Conservation (phyloP, 2,113 vertebrate genomes). For the Otis tarda region DNA sequence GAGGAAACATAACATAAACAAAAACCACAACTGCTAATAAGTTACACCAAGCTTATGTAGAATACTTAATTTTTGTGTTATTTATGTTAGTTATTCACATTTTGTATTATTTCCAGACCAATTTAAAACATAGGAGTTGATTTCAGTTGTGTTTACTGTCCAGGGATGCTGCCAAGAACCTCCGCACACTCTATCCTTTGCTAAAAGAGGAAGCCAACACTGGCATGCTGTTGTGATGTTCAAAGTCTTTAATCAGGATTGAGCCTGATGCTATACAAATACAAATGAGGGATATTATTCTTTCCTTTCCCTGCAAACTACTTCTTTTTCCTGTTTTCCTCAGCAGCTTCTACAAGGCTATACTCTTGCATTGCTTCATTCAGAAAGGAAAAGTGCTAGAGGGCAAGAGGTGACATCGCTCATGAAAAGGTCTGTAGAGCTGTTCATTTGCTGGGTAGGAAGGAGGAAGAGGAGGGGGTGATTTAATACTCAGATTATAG, state of each 20-base stretch:
- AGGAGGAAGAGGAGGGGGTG: neutral
- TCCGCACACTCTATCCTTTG: neutral
- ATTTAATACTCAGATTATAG: neutral
- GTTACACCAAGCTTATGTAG: neutral
- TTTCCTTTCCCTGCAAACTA: neutral
- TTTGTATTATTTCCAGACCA: neutral
- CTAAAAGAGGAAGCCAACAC: conserved; percentile 7
- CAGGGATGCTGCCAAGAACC: conserved; percentile 32
- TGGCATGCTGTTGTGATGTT: neutral
- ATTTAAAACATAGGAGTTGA: neutral
- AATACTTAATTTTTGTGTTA: neutral
- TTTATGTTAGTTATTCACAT: neutral
- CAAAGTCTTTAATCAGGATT: neutral
- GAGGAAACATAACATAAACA: neutral
- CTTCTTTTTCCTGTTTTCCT: neutral
- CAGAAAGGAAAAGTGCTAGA: neutral
- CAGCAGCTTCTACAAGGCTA: neutral
- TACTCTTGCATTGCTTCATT: neutral
- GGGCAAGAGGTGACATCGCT: neutral
- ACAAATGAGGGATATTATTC: neutral
- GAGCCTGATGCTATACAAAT: conserved; percentile 1
- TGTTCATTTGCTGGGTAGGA: neutral
- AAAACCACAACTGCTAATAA: neutral
- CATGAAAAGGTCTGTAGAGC: neutral
- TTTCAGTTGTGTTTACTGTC: conserved; percentile 20